These are phyloP conservation scores for Fundulus diaphanus DNA, from an alignment of 2,797 vertebrate species.

Conservation along the genomic window DNA sequence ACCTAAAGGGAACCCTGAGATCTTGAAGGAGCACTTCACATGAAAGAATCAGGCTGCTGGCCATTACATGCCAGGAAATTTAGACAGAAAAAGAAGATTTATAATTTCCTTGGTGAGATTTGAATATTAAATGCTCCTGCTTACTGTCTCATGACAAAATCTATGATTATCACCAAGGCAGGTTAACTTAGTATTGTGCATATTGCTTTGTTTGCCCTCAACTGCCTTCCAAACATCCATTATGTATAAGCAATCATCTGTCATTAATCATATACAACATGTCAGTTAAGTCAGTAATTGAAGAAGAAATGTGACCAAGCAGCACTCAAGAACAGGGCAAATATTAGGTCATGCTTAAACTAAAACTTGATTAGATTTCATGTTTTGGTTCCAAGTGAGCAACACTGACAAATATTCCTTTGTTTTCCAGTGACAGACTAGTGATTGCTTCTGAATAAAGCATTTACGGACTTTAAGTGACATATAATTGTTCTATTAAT, in stretches of 20 bases:
- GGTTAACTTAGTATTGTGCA: slow-evolving; percentile 55
- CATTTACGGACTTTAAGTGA: slow-evolving; percentile 58
- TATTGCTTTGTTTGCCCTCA: slow-evolving; percentile 51
- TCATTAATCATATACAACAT: slow-evolving; percentile 73
- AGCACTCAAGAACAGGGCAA: slow-evolving; percentile 54
- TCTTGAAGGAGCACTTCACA: slow-evolving; percentile 70
- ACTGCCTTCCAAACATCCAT: slow-evolving; percentile 48
- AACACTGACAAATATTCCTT: slow-evolving; percentile 58
- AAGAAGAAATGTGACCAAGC: slow-evolving; percentile 64
- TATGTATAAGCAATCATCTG: slow-evolving; percentile 71
- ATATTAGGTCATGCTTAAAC: slow-evolving; percentile 69
- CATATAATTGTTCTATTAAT: slow-evolving; percentile 57
- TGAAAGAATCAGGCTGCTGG: slow-evolving; percentile 70
- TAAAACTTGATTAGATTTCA: slow-evolving; percentile 69
- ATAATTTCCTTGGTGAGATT: slow-evolving; percentile 59
- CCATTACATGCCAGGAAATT: slow-evolving; percentile 63
- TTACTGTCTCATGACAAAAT: slow-evolving; percentile 44
- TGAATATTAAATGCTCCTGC: slow-evolving; percentile 62
- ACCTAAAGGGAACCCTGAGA: slow-evolving; percentile 69
- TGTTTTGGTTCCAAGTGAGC: slow-evolving; percentile 70
- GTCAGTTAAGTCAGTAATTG: slow-evolving; percentile 75
- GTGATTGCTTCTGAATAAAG: slow-evolving; percentile 64
- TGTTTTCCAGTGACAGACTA: slow-evolving; percentile 52
- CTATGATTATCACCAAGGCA: slow-evolving; percentile 41
- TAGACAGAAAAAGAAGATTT: slow-evolving; percentile 58